phyloP scores from a whole-genome alignment of 2,888 invertebrate genomes.

The Drosophila atripex region DNA sequence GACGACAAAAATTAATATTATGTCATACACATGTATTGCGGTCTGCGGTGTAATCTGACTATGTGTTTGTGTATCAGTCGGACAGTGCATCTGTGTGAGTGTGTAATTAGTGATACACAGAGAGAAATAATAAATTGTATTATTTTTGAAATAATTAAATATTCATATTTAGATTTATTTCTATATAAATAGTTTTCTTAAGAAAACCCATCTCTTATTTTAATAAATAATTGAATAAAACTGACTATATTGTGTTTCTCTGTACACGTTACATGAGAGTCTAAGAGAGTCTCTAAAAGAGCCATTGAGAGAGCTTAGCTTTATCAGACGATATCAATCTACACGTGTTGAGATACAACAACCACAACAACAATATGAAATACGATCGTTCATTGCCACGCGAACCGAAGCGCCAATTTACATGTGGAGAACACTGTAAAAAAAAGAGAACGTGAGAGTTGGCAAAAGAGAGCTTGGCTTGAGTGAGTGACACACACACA shows the following conservation, averaged over 20 bases:
- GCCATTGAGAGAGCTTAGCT: slow-evolving; percentile 24
- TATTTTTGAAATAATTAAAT: background rate
- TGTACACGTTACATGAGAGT: slow-evolving; percentile 5
- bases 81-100: slow-evolving; percentile 3
- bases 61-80: background rate
- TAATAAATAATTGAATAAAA: too few relatives aligned
- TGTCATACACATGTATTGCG: slow-evolving; percentile 62
- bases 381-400: slow-evolving; percentile 72
- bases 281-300: background rate
- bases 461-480: slow-evolving; percentile 12
- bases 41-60: slow-evolving; percentile 37
- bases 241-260: background rate
- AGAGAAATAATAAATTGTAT: slow-evolving; percentile 11
- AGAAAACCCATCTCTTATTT: too few relatives aligned
- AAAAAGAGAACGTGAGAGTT: slow-evolving; percentile 17
- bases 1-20: slow-evolving; percentile 61
- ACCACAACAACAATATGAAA: slow-evolving; percentile 9
- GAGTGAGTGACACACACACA: background rate
- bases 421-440: slow-evolving; percentile 22
- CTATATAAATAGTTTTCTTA: too few relatives aligned
- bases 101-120: slow-evolving; percentile 17
- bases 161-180: too few relatives aligned
- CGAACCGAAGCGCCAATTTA: slow-evolving; percentile 39
- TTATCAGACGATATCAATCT: slow-evolving; percentile 30
- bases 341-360: slow-evolving; percentile 36